Conservation (phyloP, 2,888 invertebrate species). For the Itoplectis maculator region DNA sequence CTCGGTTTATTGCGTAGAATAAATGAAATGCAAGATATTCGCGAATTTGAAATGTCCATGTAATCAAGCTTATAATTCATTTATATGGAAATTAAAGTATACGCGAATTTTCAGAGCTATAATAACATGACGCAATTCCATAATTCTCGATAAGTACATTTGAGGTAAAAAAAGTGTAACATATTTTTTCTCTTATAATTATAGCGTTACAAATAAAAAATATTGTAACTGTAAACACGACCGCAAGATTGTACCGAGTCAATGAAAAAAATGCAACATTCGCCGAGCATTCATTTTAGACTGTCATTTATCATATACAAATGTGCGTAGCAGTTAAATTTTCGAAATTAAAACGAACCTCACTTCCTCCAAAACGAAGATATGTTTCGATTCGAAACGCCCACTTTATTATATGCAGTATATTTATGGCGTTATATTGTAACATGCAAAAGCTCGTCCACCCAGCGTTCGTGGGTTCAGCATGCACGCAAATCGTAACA, state of each 20-base stretch:
- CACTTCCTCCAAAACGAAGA: neutral
- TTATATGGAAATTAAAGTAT: neutral
- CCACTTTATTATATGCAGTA: slow-evolving; percentile 7
- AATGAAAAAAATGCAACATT: neutral
- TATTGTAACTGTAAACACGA: neutral
- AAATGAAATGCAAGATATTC: neutral
- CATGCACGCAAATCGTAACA: slow-evolving; percentile 20
- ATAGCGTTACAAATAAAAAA: too few relatives aligned
- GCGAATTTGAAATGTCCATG: neutral
- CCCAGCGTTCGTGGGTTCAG: neutral
- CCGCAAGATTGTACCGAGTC: neutral
- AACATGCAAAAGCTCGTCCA: slow-evolving; percentile 22
- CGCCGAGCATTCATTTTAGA: neutral
- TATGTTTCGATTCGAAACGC: slow-evolving; percentile 3
- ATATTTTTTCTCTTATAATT: neutral
- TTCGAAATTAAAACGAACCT: slow-evolving; percentile 1
- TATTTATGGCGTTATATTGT: slow-evolving; percentile 21
- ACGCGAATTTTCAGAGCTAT: neutral
- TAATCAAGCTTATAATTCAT: neutral
- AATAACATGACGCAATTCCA: neutral
- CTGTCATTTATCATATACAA: neutral
- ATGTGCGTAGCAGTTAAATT: slow-evolving; percentile 1
- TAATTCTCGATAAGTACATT: neutral
- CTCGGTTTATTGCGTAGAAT: neutral
- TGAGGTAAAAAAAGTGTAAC: too few relatives aligned